Conservation (phyloP, 2,113 vertebrate genomes). For the Chionodraco myersi region DNA sequence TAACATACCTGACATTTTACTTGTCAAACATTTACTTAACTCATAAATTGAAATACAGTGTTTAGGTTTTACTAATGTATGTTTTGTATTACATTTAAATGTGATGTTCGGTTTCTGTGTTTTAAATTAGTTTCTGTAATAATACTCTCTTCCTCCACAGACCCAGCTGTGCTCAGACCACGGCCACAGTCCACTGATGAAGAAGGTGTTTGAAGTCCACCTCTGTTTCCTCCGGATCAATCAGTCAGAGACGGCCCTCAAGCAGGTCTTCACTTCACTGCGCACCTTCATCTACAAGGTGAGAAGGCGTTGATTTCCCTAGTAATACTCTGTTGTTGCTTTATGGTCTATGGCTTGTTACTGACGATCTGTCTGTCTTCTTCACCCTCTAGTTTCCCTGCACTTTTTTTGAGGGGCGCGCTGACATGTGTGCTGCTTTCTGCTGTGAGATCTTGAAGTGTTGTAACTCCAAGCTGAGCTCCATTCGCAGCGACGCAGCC, state of each 20-base stretch:
- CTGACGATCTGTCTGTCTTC: background rate
- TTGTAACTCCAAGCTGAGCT: slow-evolving; percentile 97
- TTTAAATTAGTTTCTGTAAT: background rate
- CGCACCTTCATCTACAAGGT: slow-evolving; percentile 97
- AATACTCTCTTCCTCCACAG: slow-evolving; percentile 71
- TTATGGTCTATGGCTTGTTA: background rate
- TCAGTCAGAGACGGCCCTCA: slow-evolving; percentile 95
- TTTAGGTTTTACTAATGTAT: background rate
- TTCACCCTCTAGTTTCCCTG: slow-evolving; percentile 89
- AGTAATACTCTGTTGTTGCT: accelerated
- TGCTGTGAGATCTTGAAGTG: slow-evolving; percentile 98
- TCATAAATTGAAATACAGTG: background rate
- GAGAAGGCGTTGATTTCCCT: slow-evolving; percentile 19
- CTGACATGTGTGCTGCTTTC: slow-evolving; percentile 96
- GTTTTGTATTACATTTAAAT: too few species aligned
- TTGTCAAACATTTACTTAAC: background rate
- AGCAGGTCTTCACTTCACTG: slow-evolving; percentile 94
- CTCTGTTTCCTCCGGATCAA: slow-evolving; percentile 97
- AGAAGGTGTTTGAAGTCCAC: slow-evolving; percentile 97
- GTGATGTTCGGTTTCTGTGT: too few species aligned
- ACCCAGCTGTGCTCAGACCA: slow-evolving; percentile 94
- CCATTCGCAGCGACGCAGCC: slow-evolving; percentile 94
- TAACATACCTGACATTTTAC: slow-evolving; percentile 65
- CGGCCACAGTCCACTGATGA: slow-evolving; percentile 97
- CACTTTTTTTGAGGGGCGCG: slow-evolving; percentile 95